Conservation (phyloP, 2,797 vertebrate species). For the Poecilia velifera region DNA sequence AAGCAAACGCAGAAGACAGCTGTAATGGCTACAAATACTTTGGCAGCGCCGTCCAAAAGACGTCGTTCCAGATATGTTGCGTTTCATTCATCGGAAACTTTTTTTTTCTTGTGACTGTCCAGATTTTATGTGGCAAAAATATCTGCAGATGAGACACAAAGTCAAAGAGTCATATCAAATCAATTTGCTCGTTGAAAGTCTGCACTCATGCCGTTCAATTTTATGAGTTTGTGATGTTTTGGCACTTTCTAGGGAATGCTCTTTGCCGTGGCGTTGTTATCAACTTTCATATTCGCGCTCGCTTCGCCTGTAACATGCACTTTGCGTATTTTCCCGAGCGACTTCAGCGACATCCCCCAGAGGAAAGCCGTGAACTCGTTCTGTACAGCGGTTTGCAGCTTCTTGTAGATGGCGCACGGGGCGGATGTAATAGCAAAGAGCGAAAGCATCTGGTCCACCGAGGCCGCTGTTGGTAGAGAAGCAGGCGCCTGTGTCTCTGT, state of each 20-base stretch:
- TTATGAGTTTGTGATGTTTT: conserved; percentile 13
- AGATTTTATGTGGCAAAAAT: neutral
- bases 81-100: neutral
- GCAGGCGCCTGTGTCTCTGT: conserved; percentile 43
- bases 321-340: conserved; percentile 55
- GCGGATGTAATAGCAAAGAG: conserved; percentile 53
- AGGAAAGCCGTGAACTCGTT: conserved; percentile 53
- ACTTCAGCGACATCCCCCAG: conserved; percentile 41
- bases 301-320: conserved; percentile 33
- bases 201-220: conserved; percentile 8
- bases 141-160: conserved; percentile 7
- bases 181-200: conserved; percentile 11
- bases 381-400: conserved; percentile 51
- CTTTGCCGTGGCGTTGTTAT: conserved; percentile 35
- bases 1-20: neutral
- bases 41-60: neutral
- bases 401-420: conserved; percentile 41
- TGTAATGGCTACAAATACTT: neutral
- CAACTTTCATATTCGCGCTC: conserved; percentile 46
- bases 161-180: conserved; percentile 14
- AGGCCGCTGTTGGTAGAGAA: conserved; percentile 54
- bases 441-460: conserved; percentile 54
- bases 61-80: neutral
- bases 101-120: neutral
- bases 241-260: conserved; percentile 26